Percentiles rank a stretch among this genome's conserved stretches.
Conservation (phyloP, 2,888 invertebrate genomes). For the Matsumyia berberina region DNA sequence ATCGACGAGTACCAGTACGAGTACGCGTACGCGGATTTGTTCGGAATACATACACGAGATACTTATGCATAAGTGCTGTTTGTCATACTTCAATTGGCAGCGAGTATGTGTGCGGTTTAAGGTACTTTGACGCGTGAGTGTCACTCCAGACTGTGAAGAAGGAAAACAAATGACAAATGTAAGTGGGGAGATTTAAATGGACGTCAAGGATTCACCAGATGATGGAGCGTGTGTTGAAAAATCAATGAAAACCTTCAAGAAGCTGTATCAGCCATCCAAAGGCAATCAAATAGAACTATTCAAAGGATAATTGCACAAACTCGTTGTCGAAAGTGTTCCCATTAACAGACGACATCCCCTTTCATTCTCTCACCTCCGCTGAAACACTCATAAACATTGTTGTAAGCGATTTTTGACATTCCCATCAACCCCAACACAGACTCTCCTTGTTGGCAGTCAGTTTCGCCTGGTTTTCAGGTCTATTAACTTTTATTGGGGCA, state of each 20-base stretch:
- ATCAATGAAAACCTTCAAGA: too few species aligned
- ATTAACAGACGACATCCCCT: conserved; percentile 29
- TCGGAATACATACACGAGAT: conserved; percentile 10
- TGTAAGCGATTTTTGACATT: conserved; percentile 52
- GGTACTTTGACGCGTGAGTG: conserved; percentile 48
- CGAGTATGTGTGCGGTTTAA: conserved; percentile 51
- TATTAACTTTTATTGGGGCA: conserved; percentile 74
- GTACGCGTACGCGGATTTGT: conserved; percentile 36
- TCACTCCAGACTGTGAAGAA: conserved; percentile 23
- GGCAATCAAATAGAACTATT: conserved; percentile 47
- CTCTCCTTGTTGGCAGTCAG: conserved; percentile 39
- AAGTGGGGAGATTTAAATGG: neutral
- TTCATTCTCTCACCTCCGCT: neutral
- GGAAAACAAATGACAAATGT: conserved; percentile 27
- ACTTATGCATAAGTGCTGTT: conserved; percentile 57
- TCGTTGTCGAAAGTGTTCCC: conserved; percentile 7
- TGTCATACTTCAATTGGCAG: conserved; percentile 61
- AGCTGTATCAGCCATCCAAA: too few species aligned
- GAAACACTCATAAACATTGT: conserved; percentile 37
- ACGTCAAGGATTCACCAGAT: neutral
- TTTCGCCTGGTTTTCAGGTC: conserved; percentile 58
- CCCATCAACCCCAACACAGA: neutral
- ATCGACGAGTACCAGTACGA: conserved; percentile 29
- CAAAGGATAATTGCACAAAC: conserved; percentile 18
- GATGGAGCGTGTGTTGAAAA: too few species aligned